Evolutionary conservation across 1,140 invertebrate species (phyloP).

Genomic region (Piezodorus guildinii): DNA sequence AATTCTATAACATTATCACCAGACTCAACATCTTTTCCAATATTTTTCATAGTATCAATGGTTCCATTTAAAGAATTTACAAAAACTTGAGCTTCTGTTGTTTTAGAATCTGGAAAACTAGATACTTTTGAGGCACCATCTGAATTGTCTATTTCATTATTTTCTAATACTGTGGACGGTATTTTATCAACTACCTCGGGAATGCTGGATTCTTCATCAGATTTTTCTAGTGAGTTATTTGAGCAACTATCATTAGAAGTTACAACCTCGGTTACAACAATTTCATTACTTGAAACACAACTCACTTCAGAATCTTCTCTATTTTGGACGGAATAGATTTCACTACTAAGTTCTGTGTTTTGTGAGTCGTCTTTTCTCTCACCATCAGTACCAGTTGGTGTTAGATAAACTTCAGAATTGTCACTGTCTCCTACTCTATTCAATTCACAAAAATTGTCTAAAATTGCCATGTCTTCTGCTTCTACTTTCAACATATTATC

Average conservation of each 20-base stretch:
- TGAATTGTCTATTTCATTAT: constrained; percentile 16
- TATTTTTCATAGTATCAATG: background rate
- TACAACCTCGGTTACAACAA: constrained; percentile 11
- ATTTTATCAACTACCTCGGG: constrained; percentile 12
- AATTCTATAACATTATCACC: no score
- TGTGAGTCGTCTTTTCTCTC: constrained; percentile 29
- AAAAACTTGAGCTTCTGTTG: constrained; percentile 2
- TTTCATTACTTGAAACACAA: constrained; percentile 2
- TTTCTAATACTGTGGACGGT: constrained; percentile 14
- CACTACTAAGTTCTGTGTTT: constrained; percentile 25
- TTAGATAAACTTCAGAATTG: constrained; percentile 47
- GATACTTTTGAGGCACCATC: constrained; percentile 12
- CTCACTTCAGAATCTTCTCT: constrained; percentile 3
- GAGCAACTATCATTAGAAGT: constrained; percentile 23
- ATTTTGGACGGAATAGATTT: constrained; percentile 26
- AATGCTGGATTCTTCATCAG: constrained; percentile 14
- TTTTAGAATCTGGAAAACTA: constrained; percentile 11
- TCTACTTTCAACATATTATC: constrained; percentile 22
- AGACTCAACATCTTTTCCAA: no score
- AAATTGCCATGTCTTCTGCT: constrained; percentile 18
- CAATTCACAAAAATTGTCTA: constrained; percentile 24
- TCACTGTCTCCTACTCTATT: constrained; percentile 37
- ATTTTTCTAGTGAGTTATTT: constrained; percentile 15
- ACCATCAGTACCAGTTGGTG: constrained; percentile 42
- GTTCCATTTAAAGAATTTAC: background rate